phyloP scores from a whole-genome alignment of 2,888 invertebrate genomes.

The Sicus ferrugineus region DNA sequence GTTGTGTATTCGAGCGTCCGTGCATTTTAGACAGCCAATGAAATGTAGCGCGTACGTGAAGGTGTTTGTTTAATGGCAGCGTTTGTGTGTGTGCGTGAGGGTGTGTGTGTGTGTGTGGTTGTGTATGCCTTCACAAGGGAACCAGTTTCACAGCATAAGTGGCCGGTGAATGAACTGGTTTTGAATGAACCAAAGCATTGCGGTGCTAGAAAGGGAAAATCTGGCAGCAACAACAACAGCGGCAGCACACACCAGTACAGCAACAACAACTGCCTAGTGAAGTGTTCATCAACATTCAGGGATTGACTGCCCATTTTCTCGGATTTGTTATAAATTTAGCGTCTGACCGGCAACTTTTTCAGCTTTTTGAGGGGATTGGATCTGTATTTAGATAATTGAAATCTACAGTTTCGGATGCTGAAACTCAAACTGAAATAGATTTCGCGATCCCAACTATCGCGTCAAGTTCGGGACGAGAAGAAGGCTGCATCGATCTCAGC shows the following conservation, averaged over 20 bases:
- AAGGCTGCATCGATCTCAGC: too few species aligned
- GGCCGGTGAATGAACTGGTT: constrained; percentile 59
- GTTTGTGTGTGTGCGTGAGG: constrained; percentile 40
- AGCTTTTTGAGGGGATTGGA: too few species aligned
- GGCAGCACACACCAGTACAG: neutral
- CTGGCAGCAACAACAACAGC: neutral
- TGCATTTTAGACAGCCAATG: constrained; percentile 57
- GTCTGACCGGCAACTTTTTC: too few species aligned
- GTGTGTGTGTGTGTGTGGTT: constrained; percentile 33
- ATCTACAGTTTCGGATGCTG: too few species aligned
- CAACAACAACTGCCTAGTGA: neutral
- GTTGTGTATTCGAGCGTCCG: constrained; percentile 39
- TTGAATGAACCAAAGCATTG: constrained; percentile 32
- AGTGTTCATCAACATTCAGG: too few species aligned
- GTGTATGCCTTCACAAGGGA: constrained; percentile 14
- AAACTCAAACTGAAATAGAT: too few species aligned
- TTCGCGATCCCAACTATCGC: too few species aligned
- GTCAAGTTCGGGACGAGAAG: too few species aligned
- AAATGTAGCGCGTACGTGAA: constrained; percentile 52
- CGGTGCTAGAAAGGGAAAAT: constrained; percentile 26
- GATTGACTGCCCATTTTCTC: too few species aligned
- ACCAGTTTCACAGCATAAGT: constrained; percentile 43
- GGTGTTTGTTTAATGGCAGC: constrained; percentile 40
- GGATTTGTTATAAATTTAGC: too few species aligned
- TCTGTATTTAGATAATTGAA: too few species aligned